Evolutionary conservation across 1,140 invertebrate genomes (phyloP), one percentile per base, ranked within the genome.

Genomic region (Trachymyrmex cornetzi): DNA sequence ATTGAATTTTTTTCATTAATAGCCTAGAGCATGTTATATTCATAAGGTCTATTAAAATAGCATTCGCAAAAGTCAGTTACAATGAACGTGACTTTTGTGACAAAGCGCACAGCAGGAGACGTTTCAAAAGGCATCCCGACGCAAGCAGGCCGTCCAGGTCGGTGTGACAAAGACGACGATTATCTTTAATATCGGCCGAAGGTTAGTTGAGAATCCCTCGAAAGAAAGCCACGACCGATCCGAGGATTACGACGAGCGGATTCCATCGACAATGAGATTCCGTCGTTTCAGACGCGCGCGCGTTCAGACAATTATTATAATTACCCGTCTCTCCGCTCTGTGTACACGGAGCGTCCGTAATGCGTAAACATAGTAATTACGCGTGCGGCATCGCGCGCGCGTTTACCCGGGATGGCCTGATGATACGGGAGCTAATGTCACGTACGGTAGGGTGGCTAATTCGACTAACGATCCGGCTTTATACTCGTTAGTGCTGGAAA

Each of bases 381-480:
- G 67, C 34, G 87, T 34, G 48, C 74, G 48, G 77, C 53, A 77
- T 16, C 80, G 66, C 79, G 55, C 38, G 57, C 55, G 80, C 69
- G 38, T 44, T 84, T 84, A 84, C 55, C 69, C 80, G 80, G 80
- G 67, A 77, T 50, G 86, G 61, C 77, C 75, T 77, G 89, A 87
- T 89, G 87, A 72, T 90, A 90, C 90, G 87, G 89, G 77, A 90
- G 88, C 74, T 80, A 89, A 89, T 89, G 85, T 87, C 80, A 87
- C 77, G 77, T 88, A 86, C 90, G 55, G 64, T 82, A 91, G 87
- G 72, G 85, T 88, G 75, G 90, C 84, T 91, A 90, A 91, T 91
- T 90, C 85, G 85, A 89, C 89, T 90, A 91, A 91, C 88, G 87
- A 91, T 90, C 90, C 81, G 77, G 85, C 74, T 87, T 90, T 81